Base-by-base conservation (phyloP, 1,140 invertebrate genomes). In the Araneus ventricosus region DNA sequence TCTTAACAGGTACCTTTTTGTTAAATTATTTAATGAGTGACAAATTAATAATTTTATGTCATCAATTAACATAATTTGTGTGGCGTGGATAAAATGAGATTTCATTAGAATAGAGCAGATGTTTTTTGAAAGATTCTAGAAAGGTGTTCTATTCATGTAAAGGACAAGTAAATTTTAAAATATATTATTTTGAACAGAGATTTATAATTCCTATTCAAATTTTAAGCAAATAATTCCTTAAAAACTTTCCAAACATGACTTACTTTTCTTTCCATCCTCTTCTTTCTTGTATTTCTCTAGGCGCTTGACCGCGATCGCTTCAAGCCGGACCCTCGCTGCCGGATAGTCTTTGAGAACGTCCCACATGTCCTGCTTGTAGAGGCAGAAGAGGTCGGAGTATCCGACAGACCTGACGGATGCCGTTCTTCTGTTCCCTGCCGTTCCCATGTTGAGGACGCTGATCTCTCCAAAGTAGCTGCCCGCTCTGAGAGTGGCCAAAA, bases 391-490 rank as follows among this genome's bases (percentile, higher is more conserved):
- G 96, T 99, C 99, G 95, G 98, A 99, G 96, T 99, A 99, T 94
- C 99, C 99, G 80, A 99, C 99, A 59, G 99, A 99, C 94, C 98
- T 97, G 93, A 99, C 99, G 94, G 98, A 98, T 92, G 99, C 99
- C 95, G 99, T 99, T 95, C 98, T 97, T 95, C 99, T 97, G 96
- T 99, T 99, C 95, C 99, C 99, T 97, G 98, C 98, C 95, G 98
- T 99, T 96, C 99, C 99, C 98, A 99, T 99, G 97, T 99, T 99
- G 95, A 99, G 97, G 96, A 99, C 99, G 96, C 98, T 99, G 96
- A 99, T 99, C 97, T 99, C 99, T 94, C 99, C 99, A 96, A 99
- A 99, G 97, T 99, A 99, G 95, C 98, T 99, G 95, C 99, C 99
- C 94, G 98, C 98, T 96, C 98, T 98, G 94, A 99, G 96, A 93